Evolutionary conservation across 2,888 invertebrate species (phyloP).

Genomic region (Machimus atricapillus): DNA sequence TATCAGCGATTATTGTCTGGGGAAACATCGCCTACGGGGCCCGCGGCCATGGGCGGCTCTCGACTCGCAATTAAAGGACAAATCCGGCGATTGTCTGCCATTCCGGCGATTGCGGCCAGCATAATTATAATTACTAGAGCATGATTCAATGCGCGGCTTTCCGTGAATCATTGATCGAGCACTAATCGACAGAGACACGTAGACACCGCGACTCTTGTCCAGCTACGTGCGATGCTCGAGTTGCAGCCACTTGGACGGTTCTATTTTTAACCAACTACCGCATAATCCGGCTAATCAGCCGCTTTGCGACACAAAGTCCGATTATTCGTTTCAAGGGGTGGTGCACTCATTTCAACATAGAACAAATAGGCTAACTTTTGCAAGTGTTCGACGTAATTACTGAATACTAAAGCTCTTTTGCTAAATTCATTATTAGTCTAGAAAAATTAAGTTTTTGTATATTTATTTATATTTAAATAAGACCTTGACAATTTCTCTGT

Average conservation of each 20-base stretch:
- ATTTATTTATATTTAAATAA: no score
- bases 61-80: conserved; percentile 12
- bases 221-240: background rate
- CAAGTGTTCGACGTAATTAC: background rate
- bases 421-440: no score
- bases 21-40: background rate
- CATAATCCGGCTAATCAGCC: background rate
- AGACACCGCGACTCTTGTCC: background rate
- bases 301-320: background rate
- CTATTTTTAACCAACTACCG: background rate
- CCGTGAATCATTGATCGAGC: background rate
- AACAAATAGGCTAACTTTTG: background rate
- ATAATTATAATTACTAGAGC: conserved; percentile 4
- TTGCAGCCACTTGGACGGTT: background rate
- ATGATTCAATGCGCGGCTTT: conserved; percentile 7
- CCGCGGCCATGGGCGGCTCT: background rate
- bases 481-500: no score
- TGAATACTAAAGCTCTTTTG: no score
- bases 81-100: background rate
- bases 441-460: no score
- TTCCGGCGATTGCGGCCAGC: background rate
- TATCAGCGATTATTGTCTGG: conserved; percentile 31
- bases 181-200: background rate
- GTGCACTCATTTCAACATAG: background rate
- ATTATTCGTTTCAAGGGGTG: background rate